phyloP scores from a whole-genome alignment of 2,113 vertebrate genomes.

The Bos indicus region DNA sequence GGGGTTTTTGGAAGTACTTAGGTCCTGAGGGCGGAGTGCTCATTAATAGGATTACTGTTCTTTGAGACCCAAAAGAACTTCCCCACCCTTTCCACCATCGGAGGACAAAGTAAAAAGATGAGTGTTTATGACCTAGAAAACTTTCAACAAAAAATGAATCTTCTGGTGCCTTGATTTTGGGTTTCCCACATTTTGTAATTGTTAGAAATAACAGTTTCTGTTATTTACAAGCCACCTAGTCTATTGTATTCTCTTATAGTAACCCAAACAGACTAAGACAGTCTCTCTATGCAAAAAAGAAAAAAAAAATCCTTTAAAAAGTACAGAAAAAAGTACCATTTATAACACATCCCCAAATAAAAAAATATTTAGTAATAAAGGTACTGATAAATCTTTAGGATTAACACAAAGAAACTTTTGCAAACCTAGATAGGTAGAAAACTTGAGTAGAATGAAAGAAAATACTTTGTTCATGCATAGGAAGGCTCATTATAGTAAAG shows the following conservation, averaged over 20 bases:
- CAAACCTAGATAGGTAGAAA: neutral
- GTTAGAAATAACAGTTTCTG: neutral
- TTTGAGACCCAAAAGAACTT: neutral
- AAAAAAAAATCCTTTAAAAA: neutral
- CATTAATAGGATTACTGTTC: neutral
- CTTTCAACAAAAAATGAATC: neutral
- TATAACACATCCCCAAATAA: neutral
- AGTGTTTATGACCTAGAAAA: neutral
- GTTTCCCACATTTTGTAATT: neutral
- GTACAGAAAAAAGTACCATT: neutral
- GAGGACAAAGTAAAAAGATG: neutral
- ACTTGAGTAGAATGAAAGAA: neutral
- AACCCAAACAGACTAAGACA: neutral
- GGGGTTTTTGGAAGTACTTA: neutral
- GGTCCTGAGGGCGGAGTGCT: neutral
- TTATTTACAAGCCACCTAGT: neutral
- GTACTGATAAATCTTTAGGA: neutral
- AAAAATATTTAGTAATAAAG: neutral
- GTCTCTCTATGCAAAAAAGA: neutral
- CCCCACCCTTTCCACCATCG: neutral
- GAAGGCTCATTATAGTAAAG: neutral
- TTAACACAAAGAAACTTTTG: neutral
- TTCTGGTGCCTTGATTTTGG: neutral
- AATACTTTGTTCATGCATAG: neutral
- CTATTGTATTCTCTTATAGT: neutral